A percentile compares a stretch with the other conserved stretches of the same genome.
phyloP scores from a whole-genome alignment of 2,113 vertebrate species.

The Brachypteracias leptosomus region DNA sequence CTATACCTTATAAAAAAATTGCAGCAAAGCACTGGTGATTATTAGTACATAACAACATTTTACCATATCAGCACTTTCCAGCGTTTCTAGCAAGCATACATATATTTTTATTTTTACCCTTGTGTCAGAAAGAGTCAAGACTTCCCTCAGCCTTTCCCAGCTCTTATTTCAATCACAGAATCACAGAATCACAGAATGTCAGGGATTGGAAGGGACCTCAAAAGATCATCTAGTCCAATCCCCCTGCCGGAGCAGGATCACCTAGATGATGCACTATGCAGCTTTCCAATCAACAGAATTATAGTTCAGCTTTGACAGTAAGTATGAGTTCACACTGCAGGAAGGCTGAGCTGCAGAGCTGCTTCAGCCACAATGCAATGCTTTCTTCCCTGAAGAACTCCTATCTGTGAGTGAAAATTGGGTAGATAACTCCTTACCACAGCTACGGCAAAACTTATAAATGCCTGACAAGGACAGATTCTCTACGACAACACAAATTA shows the following conservation, averaged over 20 bases:
- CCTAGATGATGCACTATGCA: no score
- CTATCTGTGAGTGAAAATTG: neutral
- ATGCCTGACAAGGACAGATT: fast-evolving
- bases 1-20: neutral
- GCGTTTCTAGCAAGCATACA: neutral
- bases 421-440: neutral
- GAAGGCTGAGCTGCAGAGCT: neutral
- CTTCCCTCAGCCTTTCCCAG: neutral
- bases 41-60: neutral
- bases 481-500: neutral
- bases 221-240: no score
- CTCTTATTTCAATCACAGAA: neutral
- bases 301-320: neutral
- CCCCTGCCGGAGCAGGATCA: no score
- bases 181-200: no score
- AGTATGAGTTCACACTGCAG: neutral
- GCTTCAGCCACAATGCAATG: neutral
- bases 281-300: neutral
- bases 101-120: neutral
- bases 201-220: no score
- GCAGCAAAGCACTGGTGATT: neutral
- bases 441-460: neutral
- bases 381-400: neutral
- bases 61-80: neutral
- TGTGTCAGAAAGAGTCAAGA: neutral